Evolutionary conservation across 2,888 invertebrate genomes (phyloP).

Genomic region (Hyposoter dolosus): DNA sequence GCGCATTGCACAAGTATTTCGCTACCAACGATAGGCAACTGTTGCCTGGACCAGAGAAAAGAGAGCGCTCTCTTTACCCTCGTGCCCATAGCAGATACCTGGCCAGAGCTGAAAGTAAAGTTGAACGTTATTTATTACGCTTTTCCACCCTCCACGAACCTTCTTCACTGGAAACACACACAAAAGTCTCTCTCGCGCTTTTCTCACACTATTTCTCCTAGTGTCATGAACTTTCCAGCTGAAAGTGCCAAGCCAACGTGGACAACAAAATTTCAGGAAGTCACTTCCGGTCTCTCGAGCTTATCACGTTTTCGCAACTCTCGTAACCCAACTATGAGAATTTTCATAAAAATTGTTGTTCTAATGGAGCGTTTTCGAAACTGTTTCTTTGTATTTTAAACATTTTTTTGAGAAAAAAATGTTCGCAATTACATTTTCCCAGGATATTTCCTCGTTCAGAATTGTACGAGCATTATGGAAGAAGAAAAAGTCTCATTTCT

Average conservation of each 20-base stretch:
- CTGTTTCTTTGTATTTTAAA: too few species aligned
- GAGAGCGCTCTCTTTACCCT: constrained; percentile 34
- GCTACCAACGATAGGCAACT: constrained; percentile 53
- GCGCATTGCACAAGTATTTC: constrained; percentile 48
- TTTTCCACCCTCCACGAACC: constrained; percentile 60
- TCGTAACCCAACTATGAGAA: background rate
- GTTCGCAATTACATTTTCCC: background rate
- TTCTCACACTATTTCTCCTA: constrained; percentile 22
- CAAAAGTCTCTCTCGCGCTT: constrained; percentile 17
- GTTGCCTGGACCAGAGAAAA: constrained; percentile 58
- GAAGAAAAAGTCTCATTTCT: background rate
- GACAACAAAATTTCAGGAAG: constrained; percentile 41
- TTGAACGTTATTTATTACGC: constrained; percentile 74
- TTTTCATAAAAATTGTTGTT: background rate
- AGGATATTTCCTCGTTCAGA: background rate
- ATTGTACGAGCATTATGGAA: background rate
- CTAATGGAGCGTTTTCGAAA: background rate
- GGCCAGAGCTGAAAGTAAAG: constrained; percentile 70
- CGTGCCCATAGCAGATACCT: constrained; percentile 63
- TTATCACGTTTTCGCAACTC: background rate
- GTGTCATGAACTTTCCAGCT: constrained; percentile 44
- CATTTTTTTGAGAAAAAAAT: background rate
- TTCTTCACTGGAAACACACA: constrained; percentile 13
- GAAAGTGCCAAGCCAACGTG: constrained; percentile 29
- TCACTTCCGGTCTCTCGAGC: constrained; percentile 27